Conservation (phyloP, 1,140 invertebrate genomes). For the Hylaeus volcanicus region DNA sequence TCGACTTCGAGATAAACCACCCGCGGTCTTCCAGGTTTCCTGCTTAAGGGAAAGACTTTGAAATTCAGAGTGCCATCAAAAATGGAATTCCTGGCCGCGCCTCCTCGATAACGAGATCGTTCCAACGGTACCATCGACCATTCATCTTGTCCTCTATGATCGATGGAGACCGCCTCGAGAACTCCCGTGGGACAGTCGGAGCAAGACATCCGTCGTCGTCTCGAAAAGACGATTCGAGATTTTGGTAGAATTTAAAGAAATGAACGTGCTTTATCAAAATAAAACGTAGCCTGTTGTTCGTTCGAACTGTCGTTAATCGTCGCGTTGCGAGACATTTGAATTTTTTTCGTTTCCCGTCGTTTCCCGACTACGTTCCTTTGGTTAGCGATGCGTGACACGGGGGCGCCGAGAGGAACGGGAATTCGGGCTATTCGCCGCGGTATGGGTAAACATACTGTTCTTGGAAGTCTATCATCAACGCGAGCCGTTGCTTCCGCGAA, state of each 20-base stretch:
- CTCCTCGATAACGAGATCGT: constrained; percentile 32
- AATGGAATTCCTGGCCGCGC: constrained; percentile 11
- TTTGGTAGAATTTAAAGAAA: not conserved
- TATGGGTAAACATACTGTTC: no score
- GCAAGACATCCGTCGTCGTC: not conserved
- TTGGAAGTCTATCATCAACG: no score
- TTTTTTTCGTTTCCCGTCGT: no score
- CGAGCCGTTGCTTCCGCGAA: no score
- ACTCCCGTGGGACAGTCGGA: not conserved
- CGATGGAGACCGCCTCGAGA: not conserved
- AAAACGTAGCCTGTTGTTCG: no score
- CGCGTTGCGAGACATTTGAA: no score
- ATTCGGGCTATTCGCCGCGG: no score
- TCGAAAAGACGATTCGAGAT: not conserved
- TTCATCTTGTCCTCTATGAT: constrained; percentile 18
- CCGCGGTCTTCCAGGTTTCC: not conserved
- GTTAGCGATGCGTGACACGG: no score
- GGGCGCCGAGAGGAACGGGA: no score
- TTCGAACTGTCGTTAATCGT: no score
- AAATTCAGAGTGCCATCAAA: constrained; percentile 48
- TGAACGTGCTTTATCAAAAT: no score
- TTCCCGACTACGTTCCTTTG: no score
- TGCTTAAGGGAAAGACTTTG: constrained; percentile 21
- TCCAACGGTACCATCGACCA: not conserved
- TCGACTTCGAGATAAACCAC: constrained; percentile 36